Conservation (phyloP, 1,140 invertebrate genomes). For the Prorops nasuta region DNA sequence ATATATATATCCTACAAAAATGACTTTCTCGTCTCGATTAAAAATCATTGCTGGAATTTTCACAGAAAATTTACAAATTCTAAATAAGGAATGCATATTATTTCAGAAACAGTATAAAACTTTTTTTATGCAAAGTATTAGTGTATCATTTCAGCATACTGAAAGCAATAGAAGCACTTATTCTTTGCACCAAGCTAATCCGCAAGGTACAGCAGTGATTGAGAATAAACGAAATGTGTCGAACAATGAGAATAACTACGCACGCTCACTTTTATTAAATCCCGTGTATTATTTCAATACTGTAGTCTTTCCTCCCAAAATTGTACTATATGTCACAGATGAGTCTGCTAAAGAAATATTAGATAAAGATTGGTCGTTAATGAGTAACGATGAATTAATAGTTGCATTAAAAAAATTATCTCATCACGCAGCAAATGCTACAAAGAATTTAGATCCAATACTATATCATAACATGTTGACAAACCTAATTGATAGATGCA, state of each 20-base stretch:
- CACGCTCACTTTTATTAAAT: constrained; percentile 9
- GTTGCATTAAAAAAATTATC: constrained; percentile 22
- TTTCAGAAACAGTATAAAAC: no score
- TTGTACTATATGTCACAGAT: constrained; percentile 4
- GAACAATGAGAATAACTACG: constrained; percentile 15
- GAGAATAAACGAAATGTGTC: no score
- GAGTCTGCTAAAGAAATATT: constrained; percentile 9
- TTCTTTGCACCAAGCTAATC: no score
- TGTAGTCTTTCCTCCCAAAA: background rate
- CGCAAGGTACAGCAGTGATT: no score
- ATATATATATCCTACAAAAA: no score
- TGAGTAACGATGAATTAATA: constrained; percentile 9
- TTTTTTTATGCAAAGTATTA: no score
- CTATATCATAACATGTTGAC: background rate
- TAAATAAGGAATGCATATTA: no score
- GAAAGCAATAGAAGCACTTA: no score
- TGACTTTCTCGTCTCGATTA: no score
- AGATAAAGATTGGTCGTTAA: constrained; percentile 11
- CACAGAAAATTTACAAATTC: no score
- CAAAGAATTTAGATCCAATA: background rate
- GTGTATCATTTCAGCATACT: no score
- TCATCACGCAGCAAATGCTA: background rate
- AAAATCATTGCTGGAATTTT: no score
- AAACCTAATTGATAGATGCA: background rate
- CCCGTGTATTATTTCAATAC: constrained; percentile 3